Evolutionary conservation across 2,888 invertebrate genomes (phyloP).

Genomic region (Melinaea menophilus): DNA sequence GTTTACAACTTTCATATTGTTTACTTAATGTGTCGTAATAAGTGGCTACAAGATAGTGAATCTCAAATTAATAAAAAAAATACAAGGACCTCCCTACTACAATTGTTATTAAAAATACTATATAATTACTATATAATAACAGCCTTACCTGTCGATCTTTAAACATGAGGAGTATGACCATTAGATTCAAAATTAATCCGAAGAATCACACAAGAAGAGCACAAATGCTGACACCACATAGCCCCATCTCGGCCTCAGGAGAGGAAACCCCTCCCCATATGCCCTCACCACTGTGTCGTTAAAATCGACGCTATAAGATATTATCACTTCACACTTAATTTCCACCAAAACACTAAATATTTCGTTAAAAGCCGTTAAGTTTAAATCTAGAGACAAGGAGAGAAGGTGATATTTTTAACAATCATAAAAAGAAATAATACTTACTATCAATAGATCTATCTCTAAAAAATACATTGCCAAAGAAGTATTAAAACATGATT

Average conservation of each 20-base stretch:
- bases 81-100: no score
- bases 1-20: no score
- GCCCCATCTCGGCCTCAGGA: constrained; percentile 76
- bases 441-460: no score
- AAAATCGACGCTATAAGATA: constrained; percentile 52
- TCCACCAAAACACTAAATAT: background rate
- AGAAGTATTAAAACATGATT: no score
- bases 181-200: constrained; percentile 81
- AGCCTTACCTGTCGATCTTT: constrained; percentile 80
- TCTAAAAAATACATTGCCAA: no score
- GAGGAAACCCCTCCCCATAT: constrained; percentile 61
- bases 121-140: no score
- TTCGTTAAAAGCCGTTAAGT: constrained; percentile 2
- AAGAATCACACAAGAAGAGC: constrained; percentile 82
- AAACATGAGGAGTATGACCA: constrained; percentile 82
- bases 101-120: no score
- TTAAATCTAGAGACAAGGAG: constrained; percentile 20
- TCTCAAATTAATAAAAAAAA: no score
- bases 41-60: no score
- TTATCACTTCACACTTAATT: constrained; percentile 43
- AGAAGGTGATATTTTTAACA: no score
- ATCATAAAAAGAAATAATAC: no score
- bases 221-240: constrained; percentile 78
- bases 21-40: no score
- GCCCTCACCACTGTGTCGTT: constrained; percentile 58